Evolutionary conservation across 2,888 invertebrate genomes (phyloP).

Genomic region (Petrolisthes cinctipes): DNA sequence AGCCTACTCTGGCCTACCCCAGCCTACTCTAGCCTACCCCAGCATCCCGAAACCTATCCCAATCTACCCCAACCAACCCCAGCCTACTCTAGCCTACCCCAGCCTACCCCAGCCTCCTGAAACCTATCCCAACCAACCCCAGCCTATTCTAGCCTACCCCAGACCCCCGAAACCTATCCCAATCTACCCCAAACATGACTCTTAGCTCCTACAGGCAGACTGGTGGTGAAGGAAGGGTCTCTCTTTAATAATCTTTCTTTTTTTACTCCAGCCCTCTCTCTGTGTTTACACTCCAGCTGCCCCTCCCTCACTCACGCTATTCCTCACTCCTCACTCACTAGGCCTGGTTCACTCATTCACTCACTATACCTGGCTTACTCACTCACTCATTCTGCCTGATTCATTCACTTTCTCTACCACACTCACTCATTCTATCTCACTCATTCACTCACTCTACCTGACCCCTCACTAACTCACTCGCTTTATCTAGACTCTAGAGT

Average conservation of each 20-base stretch:
- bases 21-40: not conserved
- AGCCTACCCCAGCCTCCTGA: not conserved
- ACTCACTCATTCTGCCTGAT: no score
- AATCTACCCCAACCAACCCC: not conserved
- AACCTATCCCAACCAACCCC: not conserved
- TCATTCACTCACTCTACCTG: no score
- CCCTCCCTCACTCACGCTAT: slow-evolving; percentile 4
- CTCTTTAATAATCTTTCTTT: not conserved
- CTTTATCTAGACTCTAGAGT: no score
- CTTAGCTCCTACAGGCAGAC: no score
- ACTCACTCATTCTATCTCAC: no score
- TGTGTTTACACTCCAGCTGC: not conserved
- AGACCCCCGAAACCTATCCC: not conserved
- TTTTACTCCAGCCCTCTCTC: not conserved
- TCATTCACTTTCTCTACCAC: no score
- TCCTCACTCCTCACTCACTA: not conserved
- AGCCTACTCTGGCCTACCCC: not conserved
- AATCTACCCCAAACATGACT: not conserved
- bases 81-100: not conserved
- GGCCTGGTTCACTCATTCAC: no score
- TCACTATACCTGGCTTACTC: no score
- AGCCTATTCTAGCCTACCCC: not conserved
- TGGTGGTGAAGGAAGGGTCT: not conserved
- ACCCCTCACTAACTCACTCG: no score
- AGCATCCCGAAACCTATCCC: not conserved